Percentiles rank a stretch among this genome's conserved stretches.
Evolutionary conservation across 2,888 invertebrate genomes (phyloP).

Genomic region (Stenotaenia linearis): DNA sequence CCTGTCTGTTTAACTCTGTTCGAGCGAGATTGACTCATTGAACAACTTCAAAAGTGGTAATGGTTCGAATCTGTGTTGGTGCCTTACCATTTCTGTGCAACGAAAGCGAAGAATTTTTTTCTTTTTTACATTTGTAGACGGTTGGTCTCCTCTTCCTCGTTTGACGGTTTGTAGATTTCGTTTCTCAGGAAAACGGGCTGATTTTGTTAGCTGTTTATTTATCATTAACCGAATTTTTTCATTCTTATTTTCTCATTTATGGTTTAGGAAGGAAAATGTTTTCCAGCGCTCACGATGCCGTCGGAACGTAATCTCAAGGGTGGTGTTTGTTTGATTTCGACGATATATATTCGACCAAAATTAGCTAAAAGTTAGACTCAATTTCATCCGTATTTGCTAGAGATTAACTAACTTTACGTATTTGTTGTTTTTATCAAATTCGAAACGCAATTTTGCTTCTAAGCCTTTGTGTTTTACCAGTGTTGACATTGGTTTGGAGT

Average conservation of each 20-base stretch:
- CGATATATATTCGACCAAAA: too few species aligned
- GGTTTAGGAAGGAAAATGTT: not conserved
- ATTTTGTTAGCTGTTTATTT: not conserved
- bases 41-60: slow-evolving; percentile 2
- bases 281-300: not conserved
- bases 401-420: too few species aligned
- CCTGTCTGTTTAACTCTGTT: not conserved
- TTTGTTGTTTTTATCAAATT: too few species aligned
- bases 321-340: not conserved
- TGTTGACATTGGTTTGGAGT: too few species aligned
- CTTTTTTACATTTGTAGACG: not conserved
- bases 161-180: not conserved
- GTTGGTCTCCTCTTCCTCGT: not conserved
- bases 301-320: too few species aligned
- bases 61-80: not conserved
- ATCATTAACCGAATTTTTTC: not conserved
- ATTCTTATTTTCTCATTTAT: not conserved
- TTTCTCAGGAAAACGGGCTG: not conserved
- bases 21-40: not conserved
- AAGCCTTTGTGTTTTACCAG: too few species aligned
- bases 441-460: too few species aligned
- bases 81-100: slow-evolving; percentile 3
- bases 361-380: too few species aligned
- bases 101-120: not conserved
- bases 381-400: too few species aligned